These are phyloP conservation scores for Squalus acanthias DNA, from an alignment of 2,797 vertebrate genomes.

Conservation along the genomic window DNA sequence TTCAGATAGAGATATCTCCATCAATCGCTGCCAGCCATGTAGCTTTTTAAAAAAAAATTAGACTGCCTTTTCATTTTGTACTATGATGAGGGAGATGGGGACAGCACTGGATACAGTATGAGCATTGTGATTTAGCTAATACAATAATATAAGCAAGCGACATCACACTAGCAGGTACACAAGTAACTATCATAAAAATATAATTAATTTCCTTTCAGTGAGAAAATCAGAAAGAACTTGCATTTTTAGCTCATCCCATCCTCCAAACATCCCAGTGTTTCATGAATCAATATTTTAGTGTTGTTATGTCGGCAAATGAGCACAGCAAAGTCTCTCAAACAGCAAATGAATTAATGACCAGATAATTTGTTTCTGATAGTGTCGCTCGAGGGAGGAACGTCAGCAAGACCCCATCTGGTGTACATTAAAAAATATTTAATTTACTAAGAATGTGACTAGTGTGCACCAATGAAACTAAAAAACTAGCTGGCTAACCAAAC, in stretches of 20 bases:
- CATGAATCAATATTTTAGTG: background rate
- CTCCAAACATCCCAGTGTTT: background rate
- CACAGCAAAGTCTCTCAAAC: too few species aligned
- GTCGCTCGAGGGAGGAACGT: too few species aligned
- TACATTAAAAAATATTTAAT: too few species aligned
- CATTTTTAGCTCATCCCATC: background rate
- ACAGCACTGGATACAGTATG: background rate
- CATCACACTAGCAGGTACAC: background rate
- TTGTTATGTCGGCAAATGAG: background rate
- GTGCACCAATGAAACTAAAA: too few species aligned
- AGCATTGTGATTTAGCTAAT: background rate
- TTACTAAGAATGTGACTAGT: too few species aligned
- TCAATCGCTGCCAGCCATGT: background rate
- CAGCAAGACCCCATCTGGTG: too few species aligned
- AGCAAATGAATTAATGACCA: too few species aligned
- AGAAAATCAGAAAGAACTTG: background rate
- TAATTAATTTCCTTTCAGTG: background rate
- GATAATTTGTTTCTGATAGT: too few species aligned
- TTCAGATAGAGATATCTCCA: background rate
- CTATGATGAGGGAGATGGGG: background rate
- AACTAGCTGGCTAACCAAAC: too few species aligned
- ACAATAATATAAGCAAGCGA: background rate
- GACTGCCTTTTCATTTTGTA: background rate
- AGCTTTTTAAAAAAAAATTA: background rate
- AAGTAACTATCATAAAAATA: background rate